A percentile compares a stretch with the other conserved stretches of the same genome.
These are phyloP conservation scores for Eulithis testata DNA, from an alignment of 2,888 invertebrate genomes.

Conservation along the genomic window DNA sequence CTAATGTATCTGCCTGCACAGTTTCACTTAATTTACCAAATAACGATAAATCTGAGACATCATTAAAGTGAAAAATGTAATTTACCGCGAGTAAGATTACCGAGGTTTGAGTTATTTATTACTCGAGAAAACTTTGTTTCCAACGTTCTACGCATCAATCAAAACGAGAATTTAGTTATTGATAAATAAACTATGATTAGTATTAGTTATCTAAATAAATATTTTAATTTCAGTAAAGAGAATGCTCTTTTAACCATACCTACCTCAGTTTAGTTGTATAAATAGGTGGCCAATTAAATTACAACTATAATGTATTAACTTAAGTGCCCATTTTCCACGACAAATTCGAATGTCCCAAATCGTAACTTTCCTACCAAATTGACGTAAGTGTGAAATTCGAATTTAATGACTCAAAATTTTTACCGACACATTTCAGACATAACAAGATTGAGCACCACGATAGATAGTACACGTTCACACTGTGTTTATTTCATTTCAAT, in stretches of 20 bases:
- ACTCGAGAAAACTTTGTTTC: constrained; percentile 37
- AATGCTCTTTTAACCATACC: too few species aligned
- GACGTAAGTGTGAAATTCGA: constrained; percentile 47
- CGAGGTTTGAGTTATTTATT: constrained; percentile 54
- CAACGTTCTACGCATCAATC: constrained; percentile 20
- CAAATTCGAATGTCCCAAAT: constrained; percentile 43
- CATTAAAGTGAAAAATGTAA: constrained; percentile 58
- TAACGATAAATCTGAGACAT: constrained; percentile 62
- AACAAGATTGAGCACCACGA: constrained; percentile 30
- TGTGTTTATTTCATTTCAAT: background rate
- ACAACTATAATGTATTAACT: constrained; percentile 19
- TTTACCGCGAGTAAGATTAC: constrained; percentile 54
- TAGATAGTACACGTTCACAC: constrained; percentile 25
- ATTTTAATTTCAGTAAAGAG: too few species aligned
- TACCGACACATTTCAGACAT: constrained; percentile 40
- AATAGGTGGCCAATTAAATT: constrained; percentile 24
- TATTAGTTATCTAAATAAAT: background rate
- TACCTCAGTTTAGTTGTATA: too few species aligned
- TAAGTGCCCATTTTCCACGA: constrained; percentile 37
- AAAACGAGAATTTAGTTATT: constrained; percentile 25
- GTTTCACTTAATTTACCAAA: constrained; percentile 44
- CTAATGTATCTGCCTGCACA: background rate
- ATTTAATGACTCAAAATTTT: constrained; percentile 50
- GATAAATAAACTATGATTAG: background rate
- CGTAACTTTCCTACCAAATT: constrained; percentile 41